Evolutionary conservation across 2,888 invertebrate species (phyloP), one percentile per base, ranked within the genome.

Genomic region (Caenorhabditis sp.): DNA sequence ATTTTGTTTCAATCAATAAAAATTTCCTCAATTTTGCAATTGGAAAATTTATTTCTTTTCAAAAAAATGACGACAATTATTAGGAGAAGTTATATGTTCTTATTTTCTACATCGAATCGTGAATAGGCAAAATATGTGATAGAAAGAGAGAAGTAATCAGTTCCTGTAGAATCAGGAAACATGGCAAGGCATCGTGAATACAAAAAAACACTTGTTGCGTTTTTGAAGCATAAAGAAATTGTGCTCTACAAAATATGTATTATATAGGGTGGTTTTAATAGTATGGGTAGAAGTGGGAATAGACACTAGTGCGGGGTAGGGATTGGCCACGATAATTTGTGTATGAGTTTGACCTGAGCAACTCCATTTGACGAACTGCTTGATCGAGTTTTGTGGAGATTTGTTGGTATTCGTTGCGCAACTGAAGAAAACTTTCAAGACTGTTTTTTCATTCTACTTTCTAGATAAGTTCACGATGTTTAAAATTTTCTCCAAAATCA

Each of bases 261-360:
- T 1, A 3, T 17, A n/a, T 49, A 23, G 23, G 31, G 19, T 36
- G 54, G 27, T 17, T 68, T 76, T 75, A 86, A 73, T 84, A 87
- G 78, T 86, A 84, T 67, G 86, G 86, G 68, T 86, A 86, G 79
- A 87, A 87, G 73, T 84, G 83, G 69, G 83, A 76, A 80, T 81
- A 87, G 73, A 87, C 84, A 69, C 79, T 84, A 50, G 86, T 83
- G 63, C 86, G 78, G 26, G 85, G 84, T 57, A 75, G 63, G 23
- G 83, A 83, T 55, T 83, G 81, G 23, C 81, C 78, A 62, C 86
- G 80, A 63, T 59, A 69, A 54, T 78, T 67, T 58, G 76, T 73
- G 76, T 86, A 86, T 59, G 82, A 84, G 63, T 80, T 81, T 43
- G 83, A 81, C 69, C 87, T 83, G 76, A 87, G 77, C 71, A 86